Evolutionary conservation across 2,888 invertebrate genomes (phyloP), one percentile per base, ranked within the genome.

Genomic region (Cataglyphis albicans): DNA sequence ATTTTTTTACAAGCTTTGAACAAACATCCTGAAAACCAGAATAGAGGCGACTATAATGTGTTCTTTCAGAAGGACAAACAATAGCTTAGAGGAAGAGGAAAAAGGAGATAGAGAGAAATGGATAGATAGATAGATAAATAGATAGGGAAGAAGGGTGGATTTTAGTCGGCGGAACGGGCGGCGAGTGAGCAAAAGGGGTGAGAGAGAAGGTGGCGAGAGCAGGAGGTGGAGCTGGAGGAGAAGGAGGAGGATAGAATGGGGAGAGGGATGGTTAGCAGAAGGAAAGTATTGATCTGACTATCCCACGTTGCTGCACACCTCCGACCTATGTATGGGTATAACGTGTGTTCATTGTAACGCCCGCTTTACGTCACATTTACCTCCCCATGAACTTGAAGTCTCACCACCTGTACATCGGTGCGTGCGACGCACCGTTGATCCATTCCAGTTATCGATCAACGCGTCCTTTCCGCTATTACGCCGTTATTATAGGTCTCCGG

Each of bases 261-360:
- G 85, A 86, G 89, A 90, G 92, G 91, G 92, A 91, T 90, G 90
- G 91, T 70, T 92, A 92, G 93, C 92, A 92, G 92, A 93, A 94
- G 93, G 94, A 94, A 94, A 94, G 94, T 94, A 94, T 94, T 94
- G 94, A 94, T 94, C 94, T 94, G 94, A 91, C 93, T 92, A 92
- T 93, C 93, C 94, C 92, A 93, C 91, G 92, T 92, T 93, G 92
- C 93, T 92, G 91, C 92, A 91, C 87, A 90, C 90, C 87, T 81
- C 86, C 86, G 85, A 84, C 85, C 87, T 87, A n/a, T 78, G 76
- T 88, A 88, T 35, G 44, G 35, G 32, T 65, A 29, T 91, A 92
- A 91, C 85, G 80, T 88, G 81, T 88, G 89, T 93, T 92, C 91
- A 88, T 85, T 90, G 88, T 92, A 93, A 93, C 91, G 91, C 89